Conservation (phyloP, 2,888 invertebrate species). For the Emesis russula region DNA sequence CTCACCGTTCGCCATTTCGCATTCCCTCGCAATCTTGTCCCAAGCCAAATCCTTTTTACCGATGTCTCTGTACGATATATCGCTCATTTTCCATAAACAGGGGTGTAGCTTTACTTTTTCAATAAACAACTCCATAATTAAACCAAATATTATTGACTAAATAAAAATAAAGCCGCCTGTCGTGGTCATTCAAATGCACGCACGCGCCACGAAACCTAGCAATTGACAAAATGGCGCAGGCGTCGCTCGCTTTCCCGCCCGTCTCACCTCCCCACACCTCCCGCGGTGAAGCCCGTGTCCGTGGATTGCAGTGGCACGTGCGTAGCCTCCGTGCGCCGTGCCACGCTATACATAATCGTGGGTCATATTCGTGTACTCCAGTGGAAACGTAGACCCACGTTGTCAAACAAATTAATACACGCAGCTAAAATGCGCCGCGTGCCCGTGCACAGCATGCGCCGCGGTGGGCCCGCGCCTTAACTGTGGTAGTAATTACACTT, state of each 20-base stretch:
- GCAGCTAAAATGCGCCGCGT: not conserved
- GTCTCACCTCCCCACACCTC: not conserved
- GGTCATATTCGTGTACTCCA: not conserved
- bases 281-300: not conserved
- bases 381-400: not conserved
- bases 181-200: not conserved
- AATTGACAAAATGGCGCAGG: not conserved
- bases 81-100: slow-evolving; percentile 83
- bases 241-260: not conserved
- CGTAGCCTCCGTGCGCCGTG: not conserved
- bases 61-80: slow-evolving; percentile 81
- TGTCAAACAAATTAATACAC: not conserved
- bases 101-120: slow-evolving; percentile 80
- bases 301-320: slow-evolving; percentile 1
- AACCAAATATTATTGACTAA: slow-evolving; percentile 10
- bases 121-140: slow-evolving; percentile 84
- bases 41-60: slow-evolving; percentile 82
- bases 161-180: not conserved
- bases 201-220: not conserved
- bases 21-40: slow-evolving; percentile 82
- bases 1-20: slow-evolving; percentile 83
- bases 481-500: not conserved
- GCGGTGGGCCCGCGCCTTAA: not conserved
- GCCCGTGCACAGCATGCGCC: slow-evolving; percentile 4
- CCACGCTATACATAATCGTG: not conserved